Evolutionary conservation across 2,888 invertebrate genomes (phyloP), one percentile per base, ranked within the genome.

Genomic region (Pecten maximus): DNA sequence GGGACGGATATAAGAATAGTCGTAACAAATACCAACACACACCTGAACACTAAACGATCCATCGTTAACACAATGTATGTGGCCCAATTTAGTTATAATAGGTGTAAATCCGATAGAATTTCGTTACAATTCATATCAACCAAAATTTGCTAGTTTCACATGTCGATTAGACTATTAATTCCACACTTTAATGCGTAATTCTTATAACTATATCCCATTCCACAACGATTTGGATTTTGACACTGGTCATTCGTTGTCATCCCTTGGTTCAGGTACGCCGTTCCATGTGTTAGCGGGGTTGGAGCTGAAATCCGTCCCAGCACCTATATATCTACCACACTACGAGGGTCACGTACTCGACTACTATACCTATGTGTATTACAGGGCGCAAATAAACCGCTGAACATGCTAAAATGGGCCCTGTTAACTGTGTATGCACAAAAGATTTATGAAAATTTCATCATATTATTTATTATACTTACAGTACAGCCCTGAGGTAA

Each of bases 371-470:
- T 16, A 35, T 74, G 74, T 74, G 74, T 74, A 74, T 74, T 74
- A 74, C 35, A 74, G 74, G 15, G 74, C 74, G 74, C 74, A 74
- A 28, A 74, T 74, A 74, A 74, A 74, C 74, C 74, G 74, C 74
- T 74, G 74, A 74, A 74, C 74, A 74, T 74, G 74, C 74, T 74
- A 74, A 74, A 74, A 74, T 74, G 35, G 35, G 35, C 35, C 23
- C 35, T n/a, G 19, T 54, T 54, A 19, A 35, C 28, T 74, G 35
- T 74, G 74, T 74, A 74, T 74, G 74, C 74, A 74, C 23, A 74
- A 74, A 74, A 74, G 74, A 74, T 74, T 74, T 74, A 74, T 74
- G 74, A 74, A 74, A 74, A 74, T 74, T 74, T 74, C 35, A 28
- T 74, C 74, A 74, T 15, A 74, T 44, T 44, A 44, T 74, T 74